phyloP scores from a whole-genome alignment of 1,140 invertebrate species.

The Araneus ventricosus region DNA sequence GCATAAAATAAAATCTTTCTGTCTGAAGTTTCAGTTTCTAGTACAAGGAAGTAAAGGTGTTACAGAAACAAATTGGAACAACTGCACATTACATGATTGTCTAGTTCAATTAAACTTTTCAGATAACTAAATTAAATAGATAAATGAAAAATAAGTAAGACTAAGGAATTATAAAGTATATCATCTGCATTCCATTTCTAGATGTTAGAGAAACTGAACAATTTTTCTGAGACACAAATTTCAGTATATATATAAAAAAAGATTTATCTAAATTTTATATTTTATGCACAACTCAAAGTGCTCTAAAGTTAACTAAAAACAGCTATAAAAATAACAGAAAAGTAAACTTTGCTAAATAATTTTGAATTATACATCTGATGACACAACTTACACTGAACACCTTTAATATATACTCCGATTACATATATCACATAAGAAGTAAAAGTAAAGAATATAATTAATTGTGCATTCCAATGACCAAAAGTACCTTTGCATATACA shows the following conservation, averaged over 20 bases:
- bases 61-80: no score
- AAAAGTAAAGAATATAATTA: neutral
- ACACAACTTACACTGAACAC: neutral
- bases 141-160: neutral
- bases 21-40: no score
- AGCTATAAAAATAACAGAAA: no score
- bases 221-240: neutral
- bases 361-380: neutral
- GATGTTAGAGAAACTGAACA: neutral
- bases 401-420: neutral
- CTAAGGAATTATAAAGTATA: neutral
- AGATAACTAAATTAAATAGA: neutral
- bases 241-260: neutral
- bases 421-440: neutral
- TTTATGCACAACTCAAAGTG: no score
- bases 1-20: neutral
- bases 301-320: no score
- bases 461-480: neutral
- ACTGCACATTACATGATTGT: neutral
- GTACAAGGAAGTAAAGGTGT: no score
- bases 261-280: no score
- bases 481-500: neutral
- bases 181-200: neutral
- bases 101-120: neutral
- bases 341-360: no score